Evolutionary conservation across 2,113 vertebrate species (phyloP).

Genomic region (Bombycilla garrulus): DNA sequence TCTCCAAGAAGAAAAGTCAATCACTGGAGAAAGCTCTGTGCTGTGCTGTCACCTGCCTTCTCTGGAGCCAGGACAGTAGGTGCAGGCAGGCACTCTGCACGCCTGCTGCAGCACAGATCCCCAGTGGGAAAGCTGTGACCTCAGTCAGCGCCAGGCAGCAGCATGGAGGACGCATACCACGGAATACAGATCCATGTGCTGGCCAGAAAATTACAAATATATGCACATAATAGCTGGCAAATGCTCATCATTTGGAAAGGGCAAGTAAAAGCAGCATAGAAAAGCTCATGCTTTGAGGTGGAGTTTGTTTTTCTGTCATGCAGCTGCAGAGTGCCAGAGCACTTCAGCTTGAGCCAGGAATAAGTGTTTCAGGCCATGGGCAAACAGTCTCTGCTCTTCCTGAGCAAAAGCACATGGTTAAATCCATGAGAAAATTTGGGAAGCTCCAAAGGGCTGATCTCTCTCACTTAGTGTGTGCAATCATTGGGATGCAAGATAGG

Average conservation of each 20-base stretch:
- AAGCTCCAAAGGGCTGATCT: not conserved
- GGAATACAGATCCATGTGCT: not conserved
- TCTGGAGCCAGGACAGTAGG: not conserved
- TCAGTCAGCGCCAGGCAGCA: not conserved
- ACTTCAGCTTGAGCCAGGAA: not conserved
- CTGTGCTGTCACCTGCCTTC: accelerated
- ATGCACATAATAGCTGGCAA: not conserved
- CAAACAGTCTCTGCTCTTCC: not conserved
- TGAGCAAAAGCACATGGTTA: not conserved
- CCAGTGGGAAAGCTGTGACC: not conserved
- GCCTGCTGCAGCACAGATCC: not conserved
- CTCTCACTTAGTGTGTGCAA: not conserved
- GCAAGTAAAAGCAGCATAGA: not conserved
- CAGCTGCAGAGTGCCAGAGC: not conserved
- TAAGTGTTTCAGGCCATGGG: not conserved
- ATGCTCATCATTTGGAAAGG: not conserved
- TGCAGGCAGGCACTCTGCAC: not conserved
- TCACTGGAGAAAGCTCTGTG: not conserved
- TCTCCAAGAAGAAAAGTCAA: not conserved
- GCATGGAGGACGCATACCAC: not conserved
- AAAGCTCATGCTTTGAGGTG: not conserved
- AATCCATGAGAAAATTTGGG: not conserved
- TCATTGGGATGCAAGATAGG: not conserved
- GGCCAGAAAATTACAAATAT: not conserved
- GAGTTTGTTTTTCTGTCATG: not conserved